Percentiles rank a stretch among this genome's conserved stretches.
phyloP scores from a whole-genome alignment of 2,888 invertebrate genomes.

The Thelaira solivaga region DNA sequence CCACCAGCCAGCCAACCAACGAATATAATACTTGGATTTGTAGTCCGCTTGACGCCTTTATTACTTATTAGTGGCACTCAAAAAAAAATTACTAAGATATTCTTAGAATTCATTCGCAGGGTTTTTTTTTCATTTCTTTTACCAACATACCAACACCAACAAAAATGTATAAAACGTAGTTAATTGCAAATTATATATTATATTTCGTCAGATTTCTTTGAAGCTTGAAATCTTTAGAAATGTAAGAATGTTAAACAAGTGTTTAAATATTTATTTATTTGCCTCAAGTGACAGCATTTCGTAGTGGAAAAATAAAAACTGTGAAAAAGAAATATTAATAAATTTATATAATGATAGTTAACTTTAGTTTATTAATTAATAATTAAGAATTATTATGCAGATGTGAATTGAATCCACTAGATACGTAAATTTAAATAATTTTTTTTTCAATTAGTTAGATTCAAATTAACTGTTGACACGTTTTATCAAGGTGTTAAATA shows the following conservation, averaged over 20 bases:
- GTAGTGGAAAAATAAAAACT: too few relatives aligned
- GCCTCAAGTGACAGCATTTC: slow-evolving; percentile 18
- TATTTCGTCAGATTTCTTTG: slow-evolving; percentile 17
- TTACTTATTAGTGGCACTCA: slow-evolving; percentile 21
- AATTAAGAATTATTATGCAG: background rate
- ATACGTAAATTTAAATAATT: too few relatives aligned
- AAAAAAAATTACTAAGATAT: slow-evolving; percentile 25
- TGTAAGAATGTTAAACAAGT: slow-evolving; percentile 7
- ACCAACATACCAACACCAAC: too few relatives aligned
- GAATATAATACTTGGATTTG: background rate
- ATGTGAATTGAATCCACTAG: too few relatives aligned
- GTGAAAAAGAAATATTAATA: background rate
- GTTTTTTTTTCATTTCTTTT: too few relatives aligned
- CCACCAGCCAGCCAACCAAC: background rate
- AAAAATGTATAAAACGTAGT: background rate
- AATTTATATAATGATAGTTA: slow-evolving; percentile 38
- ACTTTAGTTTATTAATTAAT: slow-evolving; percentile 45
- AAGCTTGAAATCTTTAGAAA: slow-evolving; percentile 27
- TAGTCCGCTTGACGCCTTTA: slow-evolving; percentile 54
- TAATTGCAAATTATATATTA: slow-evolving; percentile 26
- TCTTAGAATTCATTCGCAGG: slow-evolving; percentile 28
- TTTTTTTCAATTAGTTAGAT: background rate
- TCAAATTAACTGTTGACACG: background rate
- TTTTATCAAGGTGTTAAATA: slow-evolving; percentile 8
- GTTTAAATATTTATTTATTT: slow-evolving; percentile 45